Evolutionary conservation across 2,888 invertebrate species (phyloP).

Genomic region (Drosophila macrothrix): DNA sequence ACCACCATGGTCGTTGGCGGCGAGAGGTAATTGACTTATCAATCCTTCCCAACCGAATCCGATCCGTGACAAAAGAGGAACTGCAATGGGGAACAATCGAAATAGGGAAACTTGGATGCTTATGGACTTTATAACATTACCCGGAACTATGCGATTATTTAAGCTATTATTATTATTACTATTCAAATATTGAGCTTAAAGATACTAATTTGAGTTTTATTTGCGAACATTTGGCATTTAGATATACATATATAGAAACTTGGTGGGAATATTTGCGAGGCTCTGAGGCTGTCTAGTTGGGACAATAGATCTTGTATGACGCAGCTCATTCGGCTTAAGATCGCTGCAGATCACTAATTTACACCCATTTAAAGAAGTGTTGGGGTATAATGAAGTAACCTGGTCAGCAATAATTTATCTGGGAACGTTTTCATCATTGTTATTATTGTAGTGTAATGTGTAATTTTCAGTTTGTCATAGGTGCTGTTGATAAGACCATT

Average conservation of each 20-base stretch:
- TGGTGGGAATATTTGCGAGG: not conserved
- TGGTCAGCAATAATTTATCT: not conserved
- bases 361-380: too few species aligned
- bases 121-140: not conserved
- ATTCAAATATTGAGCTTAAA: too few species aligned
- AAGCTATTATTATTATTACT: too few species aligned
- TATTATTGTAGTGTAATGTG: slow-evolving; percentile 1
- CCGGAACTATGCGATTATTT: too few species aligned
- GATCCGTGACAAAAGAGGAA: not conserved
- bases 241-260: not conserved
- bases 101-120: not conserved
- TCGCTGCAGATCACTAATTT: not conserved
- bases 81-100: not conserved
- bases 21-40: slow-evolving; percentile 29
- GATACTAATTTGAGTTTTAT: too few species aligned
- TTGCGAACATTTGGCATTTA: too few species aligned
- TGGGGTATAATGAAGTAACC: not conserved
- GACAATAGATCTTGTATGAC: not conserved
- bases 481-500: slow-evolving; percentile 20
- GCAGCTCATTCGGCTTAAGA: not conserved
- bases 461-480: slow-evolving; percentile 3
- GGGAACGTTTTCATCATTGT: not conserved
- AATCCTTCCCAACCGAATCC: not conserved
- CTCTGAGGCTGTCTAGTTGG: not conserved
- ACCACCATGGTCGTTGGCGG: slow-evolving; percentile 40